Conservation (phyloP, 2,113 vertebrate species). For the Ptilorrhoa leucosticta region DNA sequence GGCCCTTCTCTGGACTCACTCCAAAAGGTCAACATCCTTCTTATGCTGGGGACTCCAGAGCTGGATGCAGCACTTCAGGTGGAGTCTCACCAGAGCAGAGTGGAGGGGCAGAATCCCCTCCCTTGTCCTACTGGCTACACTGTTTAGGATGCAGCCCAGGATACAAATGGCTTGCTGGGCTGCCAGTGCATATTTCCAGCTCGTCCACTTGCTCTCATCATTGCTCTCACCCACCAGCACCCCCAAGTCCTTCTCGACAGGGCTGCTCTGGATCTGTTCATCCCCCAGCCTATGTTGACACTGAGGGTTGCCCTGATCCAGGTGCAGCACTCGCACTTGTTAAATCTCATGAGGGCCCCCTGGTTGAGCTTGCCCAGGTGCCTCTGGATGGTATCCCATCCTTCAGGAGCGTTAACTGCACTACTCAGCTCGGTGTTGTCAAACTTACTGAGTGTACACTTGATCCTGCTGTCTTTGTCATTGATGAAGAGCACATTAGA, state of each 20-base stretch:
- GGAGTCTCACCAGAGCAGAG: not conserved
- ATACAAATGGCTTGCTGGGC: not conserved
- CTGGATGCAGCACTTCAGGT: not conserved
- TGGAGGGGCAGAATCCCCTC: not conserved
- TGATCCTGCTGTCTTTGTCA: not conserved
- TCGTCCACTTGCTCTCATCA: not conserved
- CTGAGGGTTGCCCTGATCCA: rapidly evolving
- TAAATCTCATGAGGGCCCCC: not conserved
- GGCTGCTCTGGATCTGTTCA: not conserved
- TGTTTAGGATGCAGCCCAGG: not conserved
- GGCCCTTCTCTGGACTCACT: not conserved
- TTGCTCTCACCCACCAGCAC: not conserved
- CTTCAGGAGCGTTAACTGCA: not conserved
- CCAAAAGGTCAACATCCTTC: not conserved
- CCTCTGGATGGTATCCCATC: not conserved
- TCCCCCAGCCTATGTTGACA: not conserved
- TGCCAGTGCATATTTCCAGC: rapidly evolving
- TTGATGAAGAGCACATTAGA: not conserved
- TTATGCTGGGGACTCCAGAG: not conserved
- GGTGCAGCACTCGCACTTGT: not conserved
- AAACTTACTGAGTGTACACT: not conserved
- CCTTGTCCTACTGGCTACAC: not conserved
- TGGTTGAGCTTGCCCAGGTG: not conserved
- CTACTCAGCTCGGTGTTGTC: not conserved
- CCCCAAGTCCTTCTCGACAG: not conserved